Percentiles rank a stretch among this genome's conserved stretches.
Conservation (phyloP, 2,797 vertebrate species). For the Fistularia commersonii region DNA sequence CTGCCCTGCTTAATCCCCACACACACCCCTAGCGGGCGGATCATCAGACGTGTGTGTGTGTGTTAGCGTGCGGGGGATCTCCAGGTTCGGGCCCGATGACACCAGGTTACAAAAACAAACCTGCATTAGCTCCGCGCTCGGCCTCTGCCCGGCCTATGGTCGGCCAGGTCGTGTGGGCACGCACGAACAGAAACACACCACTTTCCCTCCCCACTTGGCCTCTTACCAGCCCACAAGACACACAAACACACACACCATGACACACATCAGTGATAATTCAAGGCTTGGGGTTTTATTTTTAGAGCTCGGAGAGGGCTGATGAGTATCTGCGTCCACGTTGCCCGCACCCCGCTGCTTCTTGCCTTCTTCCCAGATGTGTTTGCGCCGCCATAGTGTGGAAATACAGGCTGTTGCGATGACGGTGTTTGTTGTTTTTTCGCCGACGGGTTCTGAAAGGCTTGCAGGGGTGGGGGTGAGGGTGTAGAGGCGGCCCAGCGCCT, state of each 20-base stretch:
- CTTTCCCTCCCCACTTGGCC: slow-evolving; percentile 28
- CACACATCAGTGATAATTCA: slow-evolving; percentile 27
- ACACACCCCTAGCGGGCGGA: background rate
- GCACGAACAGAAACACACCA: slow-evolving; percentile 39
- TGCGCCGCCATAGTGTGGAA: slow-evolving; percentile 71
- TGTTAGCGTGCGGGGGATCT: slow-evolving; percentile 41
- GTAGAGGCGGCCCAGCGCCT: no score
- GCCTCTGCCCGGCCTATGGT: slow-evolving; percentile 37
- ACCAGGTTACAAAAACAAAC: slow-evolving; percentile 65
- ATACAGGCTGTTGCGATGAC: slow-evolving; percentile 65
- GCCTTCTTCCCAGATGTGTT: slow-evolving; percentile 57
- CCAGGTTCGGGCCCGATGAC: slow-evolving; percentile 50
- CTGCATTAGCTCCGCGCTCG: slow-evolving; percentile 51
- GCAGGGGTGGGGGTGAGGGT: no score
- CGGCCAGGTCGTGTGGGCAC: slow-evolving; percentile 41
- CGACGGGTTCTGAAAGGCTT: slow-evolving; percentile 13
- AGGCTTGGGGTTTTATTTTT: slow-evolving; percentile 53
- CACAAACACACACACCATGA: slow-evolving; percentile 17
- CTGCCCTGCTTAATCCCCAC: slow-evolving; percentile 15
- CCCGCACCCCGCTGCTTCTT: slow-evolving; percentile 39
- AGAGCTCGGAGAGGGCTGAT: slow-evolving; percentile 50
- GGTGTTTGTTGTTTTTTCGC: slow-evolving; percentile 7
- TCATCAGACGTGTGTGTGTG: slow-evolving; percentile 34
- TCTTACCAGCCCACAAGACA: slow-evolving; percentile 11
- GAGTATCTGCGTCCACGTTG: slow-evolving; percentile 58